Conservation (phyloP, 2,113 vertebrate species). For the Cynopterus brachyotis region DNA sequence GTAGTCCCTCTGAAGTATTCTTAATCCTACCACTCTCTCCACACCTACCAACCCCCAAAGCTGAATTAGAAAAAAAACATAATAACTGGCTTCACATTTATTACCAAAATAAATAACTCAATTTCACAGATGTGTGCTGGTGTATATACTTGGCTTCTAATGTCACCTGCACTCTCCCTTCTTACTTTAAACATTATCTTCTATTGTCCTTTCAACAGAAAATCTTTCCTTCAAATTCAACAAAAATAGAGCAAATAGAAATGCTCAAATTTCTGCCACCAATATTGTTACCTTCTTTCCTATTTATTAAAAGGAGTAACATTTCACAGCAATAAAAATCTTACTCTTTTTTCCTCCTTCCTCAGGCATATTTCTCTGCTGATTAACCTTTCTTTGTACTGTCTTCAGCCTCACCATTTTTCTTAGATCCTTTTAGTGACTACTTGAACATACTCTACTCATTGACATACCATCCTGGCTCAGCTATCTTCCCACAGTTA, state of each 20-base stretch:
- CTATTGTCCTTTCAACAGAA: neutral
- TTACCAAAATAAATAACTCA: neutral
- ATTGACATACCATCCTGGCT: neutral
- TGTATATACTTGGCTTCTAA: neutral
- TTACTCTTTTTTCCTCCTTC: neutral
- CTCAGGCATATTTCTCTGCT: neutral
- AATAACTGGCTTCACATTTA: neutral
- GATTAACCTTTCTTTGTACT: neutral
- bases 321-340: neutral
- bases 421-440: neutral
- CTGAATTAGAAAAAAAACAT: neutral
- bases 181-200: neutral
- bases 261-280: neutral
- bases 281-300: neutral
- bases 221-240: neutral
- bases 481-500: neutral
- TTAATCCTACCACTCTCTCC: neutral
- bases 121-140: neutral
- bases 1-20: neutral
- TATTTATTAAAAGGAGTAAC: neutral
- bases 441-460: neutral
- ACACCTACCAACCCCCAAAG: neutral
- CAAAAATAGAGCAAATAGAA: neutral
- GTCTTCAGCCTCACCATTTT: neutral
- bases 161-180: neutral